Conservation (phyloP, 2,797 vertebrate species). For the Eurystomus glaucurus region DNA sequence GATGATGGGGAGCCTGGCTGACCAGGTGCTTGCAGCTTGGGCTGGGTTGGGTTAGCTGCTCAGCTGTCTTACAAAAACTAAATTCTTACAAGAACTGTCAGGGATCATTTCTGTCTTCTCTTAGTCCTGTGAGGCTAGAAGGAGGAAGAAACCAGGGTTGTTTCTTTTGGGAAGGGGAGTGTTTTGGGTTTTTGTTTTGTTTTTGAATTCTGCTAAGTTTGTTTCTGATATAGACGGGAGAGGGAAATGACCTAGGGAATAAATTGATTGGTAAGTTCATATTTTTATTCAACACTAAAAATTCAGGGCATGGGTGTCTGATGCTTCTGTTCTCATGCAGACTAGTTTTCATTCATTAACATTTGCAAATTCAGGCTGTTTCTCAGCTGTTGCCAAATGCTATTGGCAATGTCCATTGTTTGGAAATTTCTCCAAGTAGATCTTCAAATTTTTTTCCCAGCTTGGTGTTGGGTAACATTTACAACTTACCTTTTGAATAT, state of each 20-base stretch:
- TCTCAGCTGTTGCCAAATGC: neutral
- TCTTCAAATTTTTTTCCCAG: neutral
- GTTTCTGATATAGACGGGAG: neutral
- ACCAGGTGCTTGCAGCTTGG: neutral
- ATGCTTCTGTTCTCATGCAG: neutral
- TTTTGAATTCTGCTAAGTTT: neutral
- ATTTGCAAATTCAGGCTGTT: neutral
- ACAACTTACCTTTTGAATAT: neutral
- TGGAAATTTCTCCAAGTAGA: neutral
- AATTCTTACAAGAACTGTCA: neutral
- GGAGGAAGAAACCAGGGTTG: neutral
- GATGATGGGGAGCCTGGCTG: slow-evolving; percentile 17
- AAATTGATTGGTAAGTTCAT: neutral
- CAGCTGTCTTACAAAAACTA: neutral
- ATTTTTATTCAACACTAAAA: neutral
- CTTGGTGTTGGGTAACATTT: neutral
- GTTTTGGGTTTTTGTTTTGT: neutral
- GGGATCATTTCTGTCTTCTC: neutral
- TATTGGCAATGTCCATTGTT: neutral
- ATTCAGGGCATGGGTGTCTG: neutral
- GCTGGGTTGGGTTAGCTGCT: slow-evolving; percentile 1
- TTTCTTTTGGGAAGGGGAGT: neutral
- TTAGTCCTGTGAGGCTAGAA: neutral
- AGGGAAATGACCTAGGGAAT: neutral
- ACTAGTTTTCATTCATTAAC: neutral